Base-by-base conservation (phyloP, 2,888 invertebrate genomes). In the Operophtera brumata region DNA sequence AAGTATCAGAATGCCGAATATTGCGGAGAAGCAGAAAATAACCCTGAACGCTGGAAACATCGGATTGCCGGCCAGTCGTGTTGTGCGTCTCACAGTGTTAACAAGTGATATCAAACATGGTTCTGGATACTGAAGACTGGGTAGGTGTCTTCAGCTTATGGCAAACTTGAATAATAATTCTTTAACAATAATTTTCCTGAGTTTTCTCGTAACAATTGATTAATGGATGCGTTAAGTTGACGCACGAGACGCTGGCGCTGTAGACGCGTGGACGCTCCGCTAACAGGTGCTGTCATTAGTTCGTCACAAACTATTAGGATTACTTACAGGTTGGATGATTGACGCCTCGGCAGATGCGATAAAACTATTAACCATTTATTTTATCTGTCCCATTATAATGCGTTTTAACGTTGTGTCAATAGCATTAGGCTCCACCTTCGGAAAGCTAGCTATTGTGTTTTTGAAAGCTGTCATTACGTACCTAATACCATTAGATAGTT, bases 81-180 rank as follows among this genome's bases (percentile, higher is more conserved):
- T 89, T 89, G 89, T 90, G 89, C 87, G 88, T 88, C 89, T 89
- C 89, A 85, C 73, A 87, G 89, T 89, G 89, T 78, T 87, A 86
- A 86, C 89, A 78, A 87, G 90, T 90, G 88, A 86, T 78, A 83
- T 81, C 75, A 78, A 86, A 82, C 80, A 90, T 90, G 90, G 89
- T 78, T 86, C 85, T 89, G 83, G 88, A 89, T 70, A 87, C 89
- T 66, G 83, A 87, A 87, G 89, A 90, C 80, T 90, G 89, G 89
- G 90, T 90, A 84, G 84, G 90, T 86, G 65, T 77, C 59, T 67
- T 60, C 64, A 56, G 50, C 56, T 59, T 51, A 59, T 52, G 50
- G 28, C 42, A 58, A 54, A 53, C 57, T 59, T 58, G n/a, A 36
- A 46, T 45, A 42, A 34, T 7, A 59, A 55, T 43, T 11, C 37